phyloP scores from a whole-genome alignment of 37 sponge, comb jelly and placozoan species.

The Halisarca cf. caerulea region DNA sequence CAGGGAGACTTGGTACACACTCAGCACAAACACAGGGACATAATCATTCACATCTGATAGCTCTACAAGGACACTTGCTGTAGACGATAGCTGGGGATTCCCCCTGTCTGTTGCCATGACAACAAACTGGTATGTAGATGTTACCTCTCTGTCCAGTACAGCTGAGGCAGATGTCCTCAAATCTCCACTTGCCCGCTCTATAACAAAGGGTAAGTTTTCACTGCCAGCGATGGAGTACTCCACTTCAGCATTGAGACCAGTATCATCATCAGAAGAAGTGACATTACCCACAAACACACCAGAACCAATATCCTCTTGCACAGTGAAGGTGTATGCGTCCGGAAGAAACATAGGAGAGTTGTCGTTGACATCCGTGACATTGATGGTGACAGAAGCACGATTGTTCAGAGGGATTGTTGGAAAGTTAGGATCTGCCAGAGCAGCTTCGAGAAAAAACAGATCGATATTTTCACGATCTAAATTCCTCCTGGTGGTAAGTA shows the following conservation, averaged over 20 bases:
- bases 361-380: slow-evolving; percentile 71
- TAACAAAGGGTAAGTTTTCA: slow-evolving; percentile 24
- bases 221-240: slow-evolving; percentile 6
- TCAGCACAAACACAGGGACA: slow-evolving; percentile 28
- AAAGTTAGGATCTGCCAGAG: neutral
- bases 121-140: slow-evolving; percentile 22
- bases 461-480: neutral
- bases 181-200: slow-evolving; percentile 42
- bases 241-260: slow-evolving; percentile 15
- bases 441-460: neutral
- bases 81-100: slow-evolving; percentile 6
- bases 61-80: slow-evolving; percentile 23
- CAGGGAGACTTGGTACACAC: neutral
- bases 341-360: slow-evolving; percentile 56
- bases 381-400: slow-evolving; percentile 11
- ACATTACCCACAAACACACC: slow-evolving; percentile 24
- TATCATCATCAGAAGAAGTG: slow-evolving; percentile 31
- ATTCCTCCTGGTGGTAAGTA: neutral
- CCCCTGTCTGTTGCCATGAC: slow-evolving; percentile 69
- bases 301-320: slow-evolving; percentile 13
- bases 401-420: neutral
- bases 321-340: slow-evolving; percentile 26
- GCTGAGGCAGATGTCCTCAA: slow-evolving; percentile 25
- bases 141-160: slow-evolving; percentile 43
- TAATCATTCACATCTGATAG: slow-evolving; percentile 70